Evolutionary conservation across 1,140 invertebrate species (phyloP), one percentile per base, ranked within the genome.

Genomic region (Antheraea mylitta): DNA sequence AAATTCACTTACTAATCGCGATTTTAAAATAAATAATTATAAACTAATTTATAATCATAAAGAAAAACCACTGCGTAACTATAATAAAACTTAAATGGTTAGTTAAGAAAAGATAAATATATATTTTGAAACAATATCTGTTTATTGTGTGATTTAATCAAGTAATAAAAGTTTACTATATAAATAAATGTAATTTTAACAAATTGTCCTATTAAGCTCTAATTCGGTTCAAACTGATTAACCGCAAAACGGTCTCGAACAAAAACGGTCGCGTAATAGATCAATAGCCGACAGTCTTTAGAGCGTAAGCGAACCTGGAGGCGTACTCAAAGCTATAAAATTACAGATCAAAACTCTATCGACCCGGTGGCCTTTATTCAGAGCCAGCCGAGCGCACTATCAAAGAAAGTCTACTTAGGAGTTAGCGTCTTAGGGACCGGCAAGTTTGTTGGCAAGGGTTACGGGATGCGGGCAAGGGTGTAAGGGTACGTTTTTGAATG

Each of bases 291-390:
- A 81, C 85, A 90, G 85, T 85, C 80, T 80, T 75, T 67, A 63
- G 61, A 77, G 70, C 79, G 76, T 75, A 66, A 76, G 66, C 68
- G 74, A 73, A 78, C 76, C 80, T 82, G 77, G 75, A 81, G 79
- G 78, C 78, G 76, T 76, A 73, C 75, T 89, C 83, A 89, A 87
- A 84, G 87, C 84, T 88, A 89, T 90, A 92, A 92, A 92, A 92
- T 92, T 89, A 90, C 87, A 92, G 89, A 92, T 92, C 89, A 92
- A 81, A 88, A 86, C 82, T 86, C 85, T 85, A 89, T 92, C 89
- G 89, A 88, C 85, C 88, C 84, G 69, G 73, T 87, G 84, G 77
- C 85, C 89, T 90, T 90, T 90, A 90, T 92, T 83, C 85, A 74
- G 73, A 85, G 74, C 77, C 85, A 89, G 68, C 86, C 81, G 80